Evolutionary conservation across 2,113 vertebrate species (phyloP).

Genomic region (Phaetusa simplex): DNA sequence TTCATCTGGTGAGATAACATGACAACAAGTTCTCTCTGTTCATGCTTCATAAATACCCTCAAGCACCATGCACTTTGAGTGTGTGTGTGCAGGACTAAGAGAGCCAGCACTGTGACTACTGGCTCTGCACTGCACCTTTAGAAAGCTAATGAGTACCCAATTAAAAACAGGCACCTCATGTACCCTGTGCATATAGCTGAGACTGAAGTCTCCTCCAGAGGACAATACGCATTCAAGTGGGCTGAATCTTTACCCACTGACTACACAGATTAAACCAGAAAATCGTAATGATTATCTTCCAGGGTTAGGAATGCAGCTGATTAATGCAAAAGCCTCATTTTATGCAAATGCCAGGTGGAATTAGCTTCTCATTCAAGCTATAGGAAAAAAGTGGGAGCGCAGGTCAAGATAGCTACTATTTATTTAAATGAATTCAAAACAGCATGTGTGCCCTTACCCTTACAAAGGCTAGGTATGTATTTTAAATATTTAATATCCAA

Average conservation of each 20-base stretch:
- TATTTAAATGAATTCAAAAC: not conserved
- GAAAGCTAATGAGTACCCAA: not conserved
- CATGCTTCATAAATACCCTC: not conserved
- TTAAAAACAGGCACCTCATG: not conserved
- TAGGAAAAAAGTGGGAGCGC: not conserved
- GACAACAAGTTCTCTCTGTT: not conserved
- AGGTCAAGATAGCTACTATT: not conserved
- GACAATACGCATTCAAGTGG: not conserved
- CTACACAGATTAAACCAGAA: not conserved
- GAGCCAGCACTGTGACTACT: not conserved
- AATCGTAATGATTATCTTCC: not conserved
- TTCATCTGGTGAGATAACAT: not conserved
- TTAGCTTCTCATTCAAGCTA: not conserved
- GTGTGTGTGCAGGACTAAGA: not conserved
- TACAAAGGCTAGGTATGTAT: not conserved
- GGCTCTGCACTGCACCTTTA: not conserved
- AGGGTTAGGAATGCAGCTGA: not conserved
- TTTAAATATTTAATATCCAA: not conserved
- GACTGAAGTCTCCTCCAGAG: not conserved
- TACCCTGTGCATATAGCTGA: not conserved
- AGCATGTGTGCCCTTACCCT: not conserved
- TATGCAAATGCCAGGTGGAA: not conserved
- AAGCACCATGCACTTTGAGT: not conserved
- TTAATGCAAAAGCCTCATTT: not conserved
- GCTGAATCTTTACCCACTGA: not conserved